Evolutionary conservation across 2,113 vertebrate genomes (phyloP), one percentile per base, ranked within the genome.

Genomic region (Phylloscopus trochilus): DNA sequence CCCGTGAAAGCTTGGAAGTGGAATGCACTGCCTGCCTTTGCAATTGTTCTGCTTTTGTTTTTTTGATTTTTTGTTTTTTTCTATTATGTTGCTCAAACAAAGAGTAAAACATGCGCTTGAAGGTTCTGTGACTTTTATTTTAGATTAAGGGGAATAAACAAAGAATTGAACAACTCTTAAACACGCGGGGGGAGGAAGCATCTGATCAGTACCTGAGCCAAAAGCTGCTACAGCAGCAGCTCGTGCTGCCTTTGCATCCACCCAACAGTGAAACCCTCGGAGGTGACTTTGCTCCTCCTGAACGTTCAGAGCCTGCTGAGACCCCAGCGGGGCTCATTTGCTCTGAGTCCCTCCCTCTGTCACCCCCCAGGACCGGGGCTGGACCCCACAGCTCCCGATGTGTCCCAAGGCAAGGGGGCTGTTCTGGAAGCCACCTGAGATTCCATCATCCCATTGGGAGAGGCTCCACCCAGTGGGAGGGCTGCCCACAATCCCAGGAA

Each of bases 31-130:
- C 83, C 67, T 92, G 59, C 91, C 49, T 78, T 67, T 76, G 83
- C 91, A 63, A 92, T 95, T 97, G 97, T 97, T 97, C 94, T 74
- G 63, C 87, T 93, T 90, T 41, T 41, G 41, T 41, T 41, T 41
- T 41, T n/a, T n/a, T n/a, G n/a, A n/a, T n/a, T n/a, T n/a, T n/a
- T n/a, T n/a, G n/a, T n/a, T n/a, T n/a, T 39, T 41, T 41, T 14
- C 41, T 83, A 73, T 91, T 90, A 28, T 24, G 64, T 90, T 90
- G 74, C 91, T 89, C 80, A 93, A 79, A 68, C 78, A 94, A 90
- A 90, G 85, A 95, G 74, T 73, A 72, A 94, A 96, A 93, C 92
- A 93, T 6, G n/a, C 80, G 51, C 85, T 94, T 83, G 76, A 77
- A 92, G 88, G 67, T 83, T 78, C 17, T 3, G 64, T 75, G 91